Evolutionary conservation across 2,888 invertebrate species (phyloP).

Genomic region (Rhagium mordax): DNA sequence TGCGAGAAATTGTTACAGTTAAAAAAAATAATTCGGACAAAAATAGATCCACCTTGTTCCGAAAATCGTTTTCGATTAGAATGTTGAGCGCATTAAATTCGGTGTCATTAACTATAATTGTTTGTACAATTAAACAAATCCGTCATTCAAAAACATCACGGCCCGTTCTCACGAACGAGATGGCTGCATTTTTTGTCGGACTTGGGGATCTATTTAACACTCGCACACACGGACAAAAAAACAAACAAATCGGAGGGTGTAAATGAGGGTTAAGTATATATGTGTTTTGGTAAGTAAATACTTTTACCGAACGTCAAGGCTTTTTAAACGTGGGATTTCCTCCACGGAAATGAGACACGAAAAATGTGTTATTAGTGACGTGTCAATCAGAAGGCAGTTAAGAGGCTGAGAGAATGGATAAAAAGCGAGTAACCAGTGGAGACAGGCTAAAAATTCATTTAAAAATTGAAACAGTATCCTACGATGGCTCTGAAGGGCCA

Average conservation of each 20-base stretch:
- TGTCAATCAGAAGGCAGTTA: too few species aligned
- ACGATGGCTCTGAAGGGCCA: too few species aligned
- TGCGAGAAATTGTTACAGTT: too few species aligned
- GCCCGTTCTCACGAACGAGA: constrained; percentile 18
- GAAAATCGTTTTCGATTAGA: background rate
- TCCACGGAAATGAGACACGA: background rate
- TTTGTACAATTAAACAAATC: constrained; percentile 20
- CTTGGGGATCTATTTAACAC: constrained; percentile 14
- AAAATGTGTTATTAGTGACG: background rate
- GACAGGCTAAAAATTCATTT: too few species aligned
- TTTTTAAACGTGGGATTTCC: background rate
- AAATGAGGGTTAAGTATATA: constrained; percentile 5
- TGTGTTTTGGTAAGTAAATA: constrained; percentile 13
- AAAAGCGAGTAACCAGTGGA: too few species aligned
- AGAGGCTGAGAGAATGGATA: too few species aligned
- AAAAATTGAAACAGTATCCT: too few species aligned
- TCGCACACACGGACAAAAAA: background rate
- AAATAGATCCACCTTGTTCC: background rate
- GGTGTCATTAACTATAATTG: constrained; percentile 22
- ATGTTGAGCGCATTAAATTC: too few species aligned
- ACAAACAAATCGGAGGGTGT: background rate
- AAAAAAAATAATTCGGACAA: too few species aligned
- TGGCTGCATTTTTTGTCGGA: background rate
- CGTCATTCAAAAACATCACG: constrained; percentile 18
- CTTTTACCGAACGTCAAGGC: background rate